These are phyloP conservation scores for Moxostoma hubbsi DNA, from an alignment of 2,797 vertebrate genomes.

Conservation along the genomic window DNA sequence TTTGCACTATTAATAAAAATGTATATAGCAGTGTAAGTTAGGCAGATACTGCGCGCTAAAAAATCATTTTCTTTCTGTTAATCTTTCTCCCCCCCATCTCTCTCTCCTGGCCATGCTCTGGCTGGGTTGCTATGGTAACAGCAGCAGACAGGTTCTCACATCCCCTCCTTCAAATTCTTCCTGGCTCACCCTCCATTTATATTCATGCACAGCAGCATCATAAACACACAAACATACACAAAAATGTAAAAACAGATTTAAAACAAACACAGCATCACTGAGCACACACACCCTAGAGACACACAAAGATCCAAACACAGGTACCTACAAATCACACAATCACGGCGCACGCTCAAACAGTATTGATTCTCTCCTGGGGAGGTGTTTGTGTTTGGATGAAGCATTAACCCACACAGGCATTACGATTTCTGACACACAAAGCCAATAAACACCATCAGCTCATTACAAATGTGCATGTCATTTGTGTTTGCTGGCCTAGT, in stretches of 20 bases:
- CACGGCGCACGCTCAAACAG: slow-evolving; percentile 35
- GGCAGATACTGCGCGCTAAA: slow-evolving; percentile 19
- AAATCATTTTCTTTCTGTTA: slow-evolving; percentile 42
- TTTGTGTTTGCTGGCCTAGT: slow-evolving; percentile 44
- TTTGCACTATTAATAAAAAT: slow-evolving; percentile 43
- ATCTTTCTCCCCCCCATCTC: slow-evolving; percentile 34
- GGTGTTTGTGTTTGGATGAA: slow-evolving; percentile 46
- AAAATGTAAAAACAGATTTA: slow-evolving; percentile 35
- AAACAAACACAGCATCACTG: slow-evolving; percentile 33
- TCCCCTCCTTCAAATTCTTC: slow-evolving; percentile 67
- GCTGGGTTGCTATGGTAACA: slow-evolving; percentile 67
- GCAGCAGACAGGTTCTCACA: slow-evolving; percentile 65
- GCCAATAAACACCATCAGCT: slow-evolving; percentile 30
- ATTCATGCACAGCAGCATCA: slow-evolving; percentile 58
- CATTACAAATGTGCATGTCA: slow-evolving; percentile 40
- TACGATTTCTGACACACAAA: slow-evolving; percentile 46
- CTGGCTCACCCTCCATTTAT: slow-evolving; percentile 62
- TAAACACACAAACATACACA: slow-evolving; percentile 52
- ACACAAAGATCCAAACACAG: slow-evolving; percentile 47
- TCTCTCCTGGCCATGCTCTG: slow-evolving; percentile 51
- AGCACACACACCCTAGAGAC: slow-evolving; percentile 29
- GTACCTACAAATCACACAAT: slow-evolving; percentile 37
- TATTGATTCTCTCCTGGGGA: slow-evolving; percentile 48
- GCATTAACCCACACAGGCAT: slow-evolving; percentile 45
- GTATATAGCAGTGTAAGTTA: slow-evolving; percentile 45